Evolutionary conservation across 2,797 vertebrate genomes (phyloP).

Genomic region (Lagocephalus sceleratus): DNA sequence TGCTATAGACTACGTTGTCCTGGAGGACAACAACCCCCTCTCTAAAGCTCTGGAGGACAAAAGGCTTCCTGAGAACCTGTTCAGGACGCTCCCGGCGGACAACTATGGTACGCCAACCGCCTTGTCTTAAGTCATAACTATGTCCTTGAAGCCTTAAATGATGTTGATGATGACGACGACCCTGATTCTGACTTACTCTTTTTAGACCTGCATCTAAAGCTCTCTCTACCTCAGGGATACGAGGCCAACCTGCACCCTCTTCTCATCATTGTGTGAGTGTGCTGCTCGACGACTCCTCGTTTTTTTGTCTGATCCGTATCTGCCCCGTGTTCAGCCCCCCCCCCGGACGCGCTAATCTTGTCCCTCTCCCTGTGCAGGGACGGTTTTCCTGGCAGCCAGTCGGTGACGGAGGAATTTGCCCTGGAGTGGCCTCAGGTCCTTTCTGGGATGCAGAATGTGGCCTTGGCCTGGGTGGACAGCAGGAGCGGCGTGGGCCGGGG

Average conservation of each 20-base stretch:
- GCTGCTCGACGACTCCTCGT: neutral
- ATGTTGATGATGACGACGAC: constrained; percentile 12
- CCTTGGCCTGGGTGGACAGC: constrained; percentile 79
- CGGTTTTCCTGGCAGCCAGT: constrained; percentile 70
- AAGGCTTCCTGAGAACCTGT: constrained; percentile 71
- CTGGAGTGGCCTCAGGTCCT: constrained; percentile 81
- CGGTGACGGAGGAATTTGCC: constrained; percentile 78
- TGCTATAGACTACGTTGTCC: constrained; percentile 72
- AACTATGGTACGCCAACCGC: constrained; percentile 68
- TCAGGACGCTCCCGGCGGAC: constrained; percentile 71
- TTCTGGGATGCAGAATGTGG: constrained; percentile 71
- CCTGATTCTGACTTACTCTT: constrained; percentile 21
- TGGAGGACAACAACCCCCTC: constrained; percentile 79
- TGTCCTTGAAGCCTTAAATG: constrained; percentile 23
- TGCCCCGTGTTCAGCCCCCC: neutral
- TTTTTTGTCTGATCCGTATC: neutral
- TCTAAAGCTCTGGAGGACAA: constrained; percentile 71
- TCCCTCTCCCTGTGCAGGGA: constrained; percentile 63
- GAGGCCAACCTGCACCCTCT: constrained; percentile 78
- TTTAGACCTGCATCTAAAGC: constrained; percentile 79
- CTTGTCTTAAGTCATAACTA: constrained; percentile 7
- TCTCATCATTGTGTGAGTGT: constrained; percentile 80
- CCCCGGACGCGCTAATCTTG: constrained; percentile 15
- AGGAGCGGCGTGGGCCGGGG: constrained; percentile 70
- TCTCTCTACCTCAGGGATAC: constrained; percentile 78